Conservation (phyloP, 2,797 vertebrate species). For the Molothrus aeneus region DNA sequence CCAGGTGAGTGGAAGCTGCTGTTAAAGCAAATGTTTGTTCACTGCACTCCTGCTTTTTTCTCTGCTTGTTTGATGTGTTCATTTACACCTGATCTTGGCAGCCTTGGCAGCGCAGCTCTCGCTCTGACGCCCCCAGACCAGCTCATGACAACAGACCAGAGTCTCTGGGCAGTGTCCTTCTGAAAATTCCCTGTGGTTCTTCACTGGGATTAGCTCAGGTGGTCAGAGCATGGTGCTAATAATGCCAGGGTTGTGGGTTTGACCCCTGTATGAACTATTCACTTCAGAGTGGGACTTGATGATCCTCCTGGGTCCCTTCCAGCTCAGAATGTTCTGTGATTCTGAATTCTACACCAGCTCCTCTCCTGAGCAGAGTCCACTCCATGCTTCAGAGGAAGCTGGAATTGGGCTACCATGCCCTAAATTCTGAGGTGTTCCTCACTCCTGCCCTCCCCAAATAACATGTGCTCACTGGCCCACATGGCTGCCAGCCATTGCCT, state of each 20-base stretch:
- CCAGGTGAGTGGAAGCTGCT: neutral
- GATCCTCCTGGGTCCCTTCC: neutral
- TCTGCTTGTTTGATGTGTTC: neutral
- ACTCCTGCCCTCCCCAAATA: neutral
- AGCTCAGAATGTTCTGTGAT: neutral
- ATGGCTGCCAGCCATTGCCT: neutral
- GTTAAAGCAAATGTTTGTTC: conserved; percentile 13
- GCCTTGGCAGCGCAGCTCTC: neutral
- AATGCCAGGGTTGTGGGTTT: neutral
- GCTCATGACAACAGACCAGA: neutral
- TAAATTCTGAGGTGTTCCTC: neutral
- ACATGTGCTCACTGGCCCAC: neutral
- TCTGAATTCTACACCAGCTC: neutral
- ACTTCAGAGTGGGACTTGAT: neutral
- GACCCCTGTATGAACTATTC: neutral
- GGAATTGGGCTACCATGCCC: neutral
- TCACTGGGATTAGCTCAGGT: neutral
- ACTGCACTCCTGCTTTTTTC: neutral
- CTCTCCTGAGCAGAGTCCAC: neutral
- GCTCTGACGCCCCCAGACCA: neutral
- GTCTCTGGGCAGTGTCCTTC: neutral
- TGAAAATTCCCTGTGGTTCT: neutral
- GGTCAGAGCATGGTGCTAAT: neutral
- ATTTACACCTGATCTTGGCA: neutral
- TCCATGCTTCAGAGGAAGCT: neutral